Conservation (phyloP, 1,140 invertebrate species). For the Eumeta japonica region DNA sequence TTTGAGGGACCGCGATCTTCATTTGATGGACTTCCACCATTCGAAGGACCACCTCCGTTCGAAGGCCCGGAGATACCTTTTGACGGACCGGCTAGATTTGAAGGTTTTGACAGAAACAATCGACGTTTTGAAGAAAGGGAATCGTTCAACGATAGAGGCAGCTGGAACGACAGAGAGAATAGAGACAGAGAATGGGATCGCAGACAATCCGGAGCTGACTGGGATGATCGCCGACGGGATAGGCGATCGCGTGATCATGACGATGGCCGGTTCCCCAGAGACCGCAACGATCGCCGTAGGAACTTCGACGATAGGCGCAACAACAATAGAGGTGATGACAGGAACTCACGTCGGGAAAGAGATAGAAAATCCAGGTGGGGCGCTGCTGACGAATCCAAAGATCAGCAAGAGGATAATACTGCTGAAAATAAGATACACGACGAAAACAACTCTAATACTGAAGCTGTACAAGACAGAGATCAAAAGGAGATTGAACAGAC, state of each 20-base stretch:
- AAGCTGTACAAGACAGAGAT: not conserved
- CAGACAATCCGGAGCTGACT: slow-evolving; percentile 25
- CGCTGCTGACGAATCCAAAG: slow-evolving; percentile 22
- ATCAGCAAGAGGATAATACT: not conserved
- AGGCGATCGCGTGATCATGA: not conserved
- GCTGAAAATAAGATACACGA: too few species aligned
- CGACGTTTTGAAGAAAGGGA: slow-evolving; percentile 39
- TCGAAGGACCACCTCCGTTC: slow-evolving; percentile 26
- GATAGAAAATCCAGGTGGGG: slow-evolving; percentile 49
- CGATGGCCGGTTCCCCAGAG: not conserved
- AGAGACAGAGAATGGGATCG: slow-evolving; percentile 28
- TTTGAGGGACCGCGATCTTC: slow-evolving; percentile 17
- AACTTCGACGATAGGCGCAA: slow-evolving; percentile 25
- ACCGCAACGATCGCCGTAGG: slow-evolving; percentile 10
- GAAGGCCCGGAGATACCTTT: slow-evolving; percentile 17
- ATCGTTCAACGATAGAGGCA: slow-evolving; percentile 35
- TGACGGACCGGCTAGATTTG: slow-evolving; percentile 16
- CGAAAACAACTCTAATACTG: not conserved
- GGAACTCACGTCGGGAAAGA: slow-evolving; percentile 31
- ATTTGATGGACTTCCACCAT: slow-evolving; percentile 6
- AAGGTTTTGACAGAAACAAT: slow-evolving; percentile 32
- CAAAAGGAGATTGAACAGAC: slow-evolving; percentile 9
- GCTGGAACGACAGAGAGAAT: slow-evolving; percentile 35
- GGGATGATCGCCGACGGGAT: slow-evolving; percentile 35
- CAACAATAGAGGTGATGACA: slow-evolving; percentile 14